Evolutionary conservation across 2,113 vertebrate genomes (phyloP), one percentile per base, ranked within the genome.

Genomic region (Apodemus speciosus): DNA sequence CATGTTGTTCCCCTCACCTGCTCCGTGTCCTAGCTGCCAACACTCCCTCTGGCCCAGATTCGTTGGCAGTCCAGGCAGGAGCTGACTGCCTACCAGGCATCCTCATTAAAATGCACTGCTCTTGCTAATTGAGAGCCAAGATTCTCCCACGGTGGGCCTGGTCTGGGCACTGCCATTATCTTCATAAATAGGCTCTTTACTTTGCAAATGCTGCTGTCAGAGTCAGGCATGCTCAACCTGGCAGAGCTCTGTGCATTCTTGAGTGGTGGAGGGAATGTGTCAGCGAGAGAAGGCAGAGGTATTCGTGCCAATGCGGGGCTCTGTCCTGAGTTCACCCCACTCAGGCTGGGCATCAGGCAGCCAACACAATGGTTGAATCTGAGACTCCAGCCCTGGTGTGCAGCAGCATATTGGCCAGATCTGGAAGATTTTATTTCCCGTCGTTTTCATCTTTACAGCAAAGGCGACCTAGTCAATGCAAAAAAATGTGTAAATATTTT

Each of bases 181-280:
- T 97, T 97, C 95, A 88, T 88, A 96, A 97, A 97, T 87, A 94
- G 97, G 96, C 91, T 94, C 97, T 97, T 95, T 94, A 91, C 96
- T 97, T 96, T 93, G 95, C 91, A 96, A 95, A 96, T 8, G 88
- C 72, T 93, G 91, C 76, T 89, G 94, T 95, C 94, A 71, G n/a
- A 73, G 75, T 58, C 84, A 93, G 89, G 88, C 94, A 80, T 94
- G 89, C 94, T 93, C 11, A 32, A 90, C 92, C 95, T 95, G 92
- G 92, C 94, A 91, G 89, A 46, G 89, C 89, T 95, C 75, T 38
- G 56, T 0, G 72, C 95, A 77, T 88, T 95, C 91, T 92, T 85
- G 76, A 95, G 91, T 27, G 79, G 90, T 0, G 14, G 62, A 91
- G 94, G 85, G 85, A 90, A 43, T 83, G 86, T 88, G 72, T 38